Evolutionary conservation across 2,113 vertebrate species (phyloP).

Genomic region (Micronycteris hirsuta): DNA sequence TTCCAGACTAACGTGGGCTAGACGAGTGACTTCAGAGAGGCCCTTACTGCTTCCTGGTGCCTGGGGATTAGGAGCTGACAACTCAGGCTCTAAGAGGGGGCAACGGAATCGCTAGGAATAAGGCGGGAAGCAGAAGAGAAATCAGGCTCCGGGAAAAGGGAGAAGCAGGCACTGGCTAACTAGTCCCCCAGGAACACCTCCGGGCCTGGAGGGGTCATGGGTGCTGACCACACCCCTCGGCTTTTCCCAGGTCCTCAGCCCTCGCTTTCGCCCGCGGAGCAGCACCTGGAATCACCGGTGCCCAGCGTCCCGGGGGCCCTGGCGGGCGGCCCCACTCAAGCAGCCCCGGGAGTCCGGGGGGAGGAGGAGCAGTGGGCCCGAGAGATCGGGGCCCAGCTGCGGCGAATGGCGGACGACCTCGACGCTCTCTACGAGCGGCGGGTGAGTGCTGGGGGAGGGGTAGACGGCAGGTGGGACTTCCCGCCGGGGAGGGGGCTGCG

Average conservation of each 20-base stretch:
- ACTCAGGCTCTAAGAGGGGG: not conserved
- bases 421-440: slow-evolving; percentile 72
- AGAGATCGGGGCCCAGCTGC: slow-evolving; percentile 74
- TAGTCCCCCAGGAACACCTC: not conserved
- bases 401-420: slow-evolving; percentile 76
- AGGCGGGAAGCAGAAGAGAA: not conserved
- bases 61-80: not conserved
- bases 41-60: not conserved
- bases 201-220: not conserved
- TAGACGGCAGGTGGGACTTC: slow-evolving; percentile 67
- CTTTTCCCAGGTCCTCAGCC: slow-evolving; percentile 59
- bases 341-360: slow-evolving; percentile 66
- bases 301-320: slow-evolving; percentile 69
- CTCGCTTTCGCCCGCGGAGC: slow-evolving; percentile 47
- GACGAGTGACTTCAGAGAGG: not conserved
- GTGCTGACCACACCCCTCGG: slow-evolving; percentile 48
- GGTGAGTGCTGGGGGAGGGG: slow-evolving; percentile 66
- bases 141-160: not conserved
- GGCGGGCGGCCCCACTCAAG: slow-evolving; percentile 71
- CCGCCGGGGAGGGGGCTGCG: slow-evolving; percentile 35
- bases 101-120: not conserved
- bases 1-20: not conserved
- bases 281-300: slow-evolving; percentile 66
- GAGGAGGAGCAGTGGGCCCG: slow-evolving; percentile 73
- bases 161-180: not conserved